Base-by-base conservation (phyloP, 2,113 vertebrate species). In the Eulemur macaco region DNA sequence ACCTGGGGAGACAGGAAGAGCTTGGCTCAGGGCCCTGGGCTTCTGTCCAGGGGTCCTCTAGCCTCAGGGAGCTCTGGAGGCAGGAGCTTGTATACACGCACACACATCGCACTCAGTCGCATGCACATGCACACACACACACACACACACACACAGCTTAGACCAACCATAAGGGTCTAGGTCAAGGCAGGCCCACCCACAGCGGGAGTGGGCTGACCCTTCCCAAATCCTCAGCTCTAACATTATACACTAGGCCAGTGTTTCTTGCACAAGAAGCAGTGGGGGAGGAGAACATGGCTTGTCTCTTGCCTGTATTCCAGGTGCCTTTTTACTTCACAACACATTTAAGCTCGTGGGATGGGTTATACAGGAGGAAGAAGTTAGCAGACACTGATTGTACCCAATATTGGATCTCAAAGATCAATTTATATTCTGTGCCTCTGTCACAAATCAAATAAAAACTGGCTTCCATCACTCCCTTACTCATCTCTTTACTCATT, bases 1-100 rank as follows among this genome's bases (percentile, higher is more conserved):
- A 83, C 56, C n/a, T 81, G 27, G 29, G 66, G 80, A 95, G 34
- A 89, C 21, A 74, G 89, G 54, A 54, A 56, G 74, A 31, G 34
- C 77, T 56, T 58, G 47, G 78, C 68, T 83, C 6, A 1, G 17
- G 71, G 50, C 13, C 42, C 56, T 21, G 37, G 84, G 74, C 50
- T 73, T n/a, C 47, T 4, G 3, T 54, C 20, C 64, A 54, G 60
- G 23, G 58, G 73, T 66, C 50, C 27, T 58, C 18, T 81, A 14
- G 34, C 42, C n/a, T 50, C 14, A 8, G 86, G 58, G 45, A 91
- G 39, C 85, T 47, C 47, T 66, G 42, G 37, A 23, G 50, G 50
- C 25, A 81, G 58, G 78, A 34, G 1, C 18, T 73, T 20, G 14
- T 4, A 50, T 11, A 73, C 34, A 78, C 47, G 7, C 47, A 17